Evolutionary conservation across 2,113 vertebrate species (phyloP), one percentile per base, ranked within the genome.

Genomic region (Poeciliopsis turrubarensis): DNA sequence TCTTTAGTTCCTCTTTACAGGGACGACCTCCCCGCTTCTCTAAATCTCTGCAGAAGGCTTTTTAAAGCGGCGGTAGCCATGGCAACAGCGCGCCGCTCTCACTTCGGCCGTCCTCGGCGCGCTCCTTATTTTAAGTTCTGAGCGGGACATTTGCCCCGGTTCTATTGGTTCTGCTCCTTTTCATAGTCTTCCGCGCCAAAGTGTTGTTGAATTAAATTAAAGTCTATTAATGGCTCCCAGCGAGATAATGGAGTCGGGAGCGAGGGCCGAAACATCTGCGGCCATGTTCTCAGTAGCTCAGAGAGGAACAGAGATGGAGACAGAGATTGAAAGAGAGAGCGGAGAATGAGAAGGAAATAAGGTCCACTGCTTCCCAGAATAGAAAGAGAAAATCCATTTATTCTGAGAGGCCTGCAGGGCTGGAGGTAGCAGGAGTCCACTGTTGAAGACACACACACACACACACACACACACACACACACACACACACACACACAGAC

Each of bases 351-450:
- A 87, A 89, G 84, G 83, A 92, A 92, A 90, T 89, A 84, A 88
- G 89, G 90, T 89, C 83, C 87, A 86, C 81, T 85, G 83, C 80
- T 72, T 86, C 83, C 86, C 80, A 85, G 81, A 90, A 91, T 87
- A 88, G 86, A 89, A 86, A 87, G 87, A 87, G 86, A 90, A 90
- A 90, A 88, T 86, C 86, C 86, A 92, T 93, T 93, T 91, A 89
- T 89, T 88, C 76, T 82, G 78, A 87, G 87, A 82, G 88, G 86
- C 86, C 89, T 88, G 86, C 85, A 82, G 86, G 85, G 87, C 77
- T 85, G 79, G 86, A 82, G 86, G 87, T 84, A 86, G 87, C 87
- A 78, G 83, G 89, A 90, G 83, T 89, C 80, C 84, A 78, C 68
- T 74, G 82, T 69, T 60, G 17, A 57, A 81, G 74, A 83, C 83